Base-by-base conservation (phyloP, 2,113 vertebrate genomes). In the Climacteris rufus region DNA sequence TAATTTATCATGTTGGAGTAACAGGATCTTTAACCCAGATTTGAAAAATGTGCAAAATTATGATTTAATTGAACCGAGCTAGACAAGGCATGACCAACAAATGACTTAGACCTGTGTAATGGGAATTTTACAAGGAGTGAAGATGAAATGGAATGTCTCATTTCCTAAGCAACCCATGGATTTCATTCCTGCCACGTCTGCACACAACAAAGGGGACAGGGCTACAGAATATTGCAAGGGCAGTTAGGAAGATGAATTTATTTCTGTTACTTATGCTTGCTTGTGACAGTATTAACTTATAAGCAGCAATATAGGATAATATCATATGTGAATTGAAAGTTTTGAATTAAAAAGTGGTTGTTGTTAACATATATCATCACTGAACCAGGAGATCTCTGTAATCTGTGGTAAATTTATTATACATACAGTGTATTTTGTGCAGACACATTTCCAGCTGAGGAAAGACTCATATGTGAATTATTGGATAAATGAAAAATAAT, bases 31-130 rank as follows among this genome's bases (percentile, higher is more conserved):
- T 88, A 94, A 93, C 12, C 6, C 7, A 63, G 37, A 69, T 94
- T 94, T 93, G 53, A 49, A 90, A 91, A 94, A 72, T 60, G n/a
- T 82, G 44, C 7, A 69, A 90, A 92, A 94, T 90, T 91, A 89
- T 92, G 18, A 92, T 89, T 93, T 92, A 87, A 87, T 89, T 78
- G 63, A 68, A 85, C 31, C 0, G 1, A 94, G 25, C 14, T 83
- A 76, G 59, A 78, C 27, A 96, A 94, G 31, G 23, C 65, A 63
- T 80, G 79, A 72, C 52, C 59, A 86, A 80, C 13, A 88, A 95
- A 92, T 14, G 6, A 14, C 31, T 88, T 91, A 76, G 63, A 76
- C 27, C 25, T 54, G 9, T 61, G 19, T 59, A 91, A 79, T 31
- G 49, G 42, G 21, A 94, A 59, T 61, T 93, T 93, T 75, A 56